Conservation (phyloP, 2,888 invertebrate genomes). For the Podotricha telesiphe region DNA sequence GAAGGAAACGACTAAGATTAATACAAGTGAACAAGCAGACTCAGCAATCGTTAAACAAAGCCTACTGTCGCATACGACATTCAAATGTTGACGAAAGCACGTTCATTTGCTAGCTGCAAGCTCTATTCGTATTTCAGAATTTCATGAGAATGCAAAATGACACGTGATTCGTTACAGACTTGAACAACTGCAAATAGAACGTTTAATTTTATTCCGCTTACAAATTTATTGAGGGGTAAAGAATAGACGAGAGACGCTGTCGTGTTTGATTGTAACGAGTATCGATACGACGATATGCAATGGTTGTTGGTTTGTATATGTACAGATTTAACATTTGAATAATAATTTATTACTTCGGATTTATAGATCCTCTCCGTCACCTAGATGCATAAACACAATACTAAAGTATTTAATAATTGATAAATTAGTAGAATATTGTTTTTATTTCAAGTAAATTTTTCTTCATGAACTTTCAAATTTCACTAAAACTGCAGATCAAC, state of each 20-base stretch:
- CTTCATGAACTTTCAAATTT: too few species aligned
- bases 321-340: too few species aligned
- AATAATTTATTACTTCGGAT: too few species aligned
- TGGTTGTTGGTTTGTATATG: not conserved
- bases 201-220: constrained; percentile 18
- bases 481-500: too few species aligned
- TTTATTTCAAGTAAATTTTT: too few species aligned
- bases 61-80: constrained; percentile 52
- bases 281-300: not conserved
- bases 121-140: constrained; percentile 42
- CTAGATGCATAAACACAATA: too few species aligned
- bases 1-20: constrained; percentile 29
- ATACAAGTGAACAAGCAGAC: constrained; percentile 34
- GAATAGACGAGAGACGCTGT: not conserved
- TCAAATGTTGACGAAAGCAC: constrained; percentile 56
- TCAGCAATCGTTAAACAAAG: constrained; percentile 47
- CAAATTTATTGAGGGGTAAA: not conserved
- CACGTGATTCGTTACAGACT: constrained; percentile 23
- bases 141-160: constrained; percentile 18
- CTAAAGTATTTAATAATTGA: too few species aligned
- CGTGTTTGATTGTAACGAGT: not conserved
- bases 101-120: constrained; percentile 57
- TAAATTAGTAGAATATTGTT: too few species aligned
- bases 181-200: constrained; percentile 18
- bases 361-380: too few species aligned